Percentiles rank a stretch among this genome's conserved stretches.
These are phyloP conservation scores for Sinodicranocentrus sp. DNA, from an alignment of 2,888 invertebrate species.

Conservation along the genomic window DNA sequence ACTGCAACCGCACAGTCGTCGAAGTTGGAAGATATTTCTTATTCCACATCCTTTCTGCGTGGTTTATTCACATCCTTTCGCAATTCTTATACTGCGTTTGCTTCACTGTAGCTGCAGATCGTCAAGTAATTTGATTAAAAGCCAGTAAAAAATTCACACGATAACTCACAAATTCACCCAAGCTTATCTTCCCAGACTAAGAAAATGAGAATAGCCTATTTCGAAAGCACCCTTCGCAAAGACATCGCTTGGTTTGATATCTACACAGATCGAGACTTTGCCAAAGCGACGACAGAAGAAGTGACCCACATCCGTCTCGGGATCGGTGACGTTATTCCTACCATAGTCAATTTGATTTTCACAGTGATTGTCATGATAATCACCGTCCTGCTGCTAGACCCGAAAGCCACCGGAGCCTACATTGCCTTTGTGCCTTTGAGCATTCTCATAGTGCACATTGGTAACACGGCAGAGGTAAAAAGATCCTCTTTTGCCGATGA, in stretches of 20 bases:
- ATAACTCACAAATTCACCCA: background rate
- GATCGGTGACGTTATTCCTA: constrained; percentile 66
- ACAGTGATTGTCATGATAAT: constrained; percentile 21
- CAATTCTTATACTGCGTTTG: constrained; percentile 23
- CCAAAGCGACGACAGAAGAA: constrained; percentile 63
- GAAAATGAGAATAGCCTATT: constrained; percentile 51
- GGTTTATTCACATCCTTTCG: background rate
- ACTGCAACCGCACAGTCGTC: constrained; percentile 4
- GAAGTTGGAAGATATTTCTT: background rate
- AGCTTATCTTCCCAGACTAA: constrained; percentile 37
- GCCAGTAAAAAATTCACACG: background rate
- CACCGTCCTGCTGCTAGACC: constrained; percentile 23
- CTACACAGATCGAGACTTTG: constrained; percentile 61
- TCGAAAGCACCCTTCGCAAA: constrained; percentile 63
- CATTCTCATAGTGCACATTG: constrained; percentile 19
- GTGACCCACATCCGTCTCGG: constrained; percentile 65
- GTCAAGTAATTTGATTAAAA: constrained; percentile 20
- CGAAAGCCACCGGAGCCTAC: constrained; percentile 16
- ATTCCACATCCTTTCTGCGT: background rate
- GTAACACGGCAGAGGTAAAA: constrained; percentile 37
- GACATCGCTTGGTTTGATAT: constrained; percentile 72
- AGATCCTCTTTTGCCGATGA: constrained; percentile 3
- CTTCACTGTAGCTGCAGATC: constrained; percentile 60
- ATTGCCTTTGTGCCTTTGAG: constrained; percentile 48
- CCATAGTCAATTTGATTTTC: constrained; percentile 29